Conservation (phyloP, 35 echinoderm and acorn worm genomes). For the Diadema setosum region DNA sequence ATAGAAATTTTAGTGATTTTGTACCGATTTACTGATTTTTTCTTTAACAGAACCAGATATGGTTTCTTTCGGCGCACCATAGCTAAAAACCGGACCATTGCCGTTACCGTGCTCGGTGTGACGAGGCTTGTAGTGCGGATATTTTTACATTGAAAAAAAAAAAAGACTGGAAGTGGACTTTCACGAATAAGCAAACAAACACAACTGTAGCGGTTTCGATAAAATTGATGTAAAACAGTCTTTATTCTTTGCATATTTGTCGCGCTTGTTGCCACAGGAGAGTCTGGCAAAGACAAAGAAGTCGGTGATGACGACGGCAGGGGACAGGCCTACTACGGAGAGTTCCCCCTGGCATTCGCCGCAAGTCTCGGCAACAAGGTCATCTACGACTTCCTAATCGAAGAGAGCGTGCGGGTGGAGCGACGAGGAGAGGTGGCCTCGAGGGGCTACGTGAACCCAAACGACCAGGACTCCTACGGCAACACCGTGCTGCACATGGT, state of each 20-base stretch:
- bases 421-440: background rate
- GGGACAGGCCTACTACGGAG: conserved; percentile 78
- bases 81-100: no score
- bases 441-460: conserved; percentile 69
- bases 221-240: no score
- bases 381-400: conserved; percentile 87
- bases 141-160: no score
- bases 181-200: no score
- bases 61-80: no score
- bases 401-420: conserved; percentile 27
- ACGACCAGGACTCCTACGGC: conserved; percentile 75
- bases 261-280: background rate
- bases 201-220: no score
- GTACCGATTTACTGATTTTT: no score
- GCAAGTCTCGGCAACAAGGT: conserved; percentile 73
- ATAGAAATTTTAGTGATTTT: no score
- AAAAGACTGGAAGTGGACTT: no score
- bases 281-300: background rate
- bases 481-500: conserved; percentile 97
- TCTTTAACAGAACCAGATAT: no score
- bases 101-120: no score
- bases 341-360: conserved; percentile 90
- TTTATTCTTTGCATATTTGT: background rate
- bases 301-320: conserved; percentile 8
- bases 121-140: no score